Evolutionary conservation across 2,113 vertebrate genomes (phyloP), one percentile per base, ranked within the genome.

Genomic region (Ciconia stormi): DNA sequence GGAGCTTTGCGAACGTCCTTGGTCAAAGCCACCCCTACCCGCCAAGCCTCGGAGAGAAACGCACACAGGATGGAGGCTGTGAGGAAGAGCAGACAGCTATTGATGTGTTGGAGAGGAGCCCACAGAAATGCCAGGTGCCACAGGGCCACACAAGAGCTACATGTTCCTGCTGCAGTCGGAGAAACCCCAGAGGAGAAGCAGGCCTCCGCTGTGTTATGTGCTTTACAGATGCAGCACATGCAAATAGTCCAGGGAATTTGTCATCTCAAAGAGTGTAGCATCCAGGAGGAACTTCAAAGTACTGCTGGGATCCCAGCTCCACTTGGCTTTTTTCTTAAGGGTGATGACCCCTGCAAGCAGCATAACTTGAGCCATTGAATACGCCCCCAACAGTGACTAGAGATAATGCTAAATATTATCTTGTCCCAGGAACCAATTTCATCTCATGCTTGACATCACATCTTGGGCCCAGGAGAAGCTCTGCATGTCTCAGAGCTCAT

Each of bases 331-430:
- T 72, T 77, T 52, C 47, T 84, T 30, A 44, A 84, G 38, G 17
- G 13, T 6, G 19, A 34, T 42, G 44, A 36, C 21, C 21, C 42
- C 16, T 0, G 0, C 52, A 88, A 65, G 34, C 44, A 79, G 9
- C 3, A 5, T 46, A 61, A 71, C 30, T 40, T 16, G 27, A 61
- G 36, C 30, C 2, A 8, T 18, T 76, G 49, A 74, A 25, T 50
- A 62, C 2, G 0, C 22, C 27, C 21, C 58, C 29, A 44, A 5
- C 0, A 4, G 49, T 2, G 16, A 38, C 27, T 21, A 32, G 40
- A 84, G 65, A 47, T 81, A 62, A 92, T 36, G 29, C 67, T 92
- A 53, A 93, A 36, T 49, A 70, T n/a, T 61, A 58, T 63, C 69
- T 93, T 5, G 1, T 59, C n/a, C 29, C 34, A 66, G 55, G 32